Evolutionary conservation across 2,113 vertebrate species (phyloP).

Genomic region (Clarias magur): DNA sequence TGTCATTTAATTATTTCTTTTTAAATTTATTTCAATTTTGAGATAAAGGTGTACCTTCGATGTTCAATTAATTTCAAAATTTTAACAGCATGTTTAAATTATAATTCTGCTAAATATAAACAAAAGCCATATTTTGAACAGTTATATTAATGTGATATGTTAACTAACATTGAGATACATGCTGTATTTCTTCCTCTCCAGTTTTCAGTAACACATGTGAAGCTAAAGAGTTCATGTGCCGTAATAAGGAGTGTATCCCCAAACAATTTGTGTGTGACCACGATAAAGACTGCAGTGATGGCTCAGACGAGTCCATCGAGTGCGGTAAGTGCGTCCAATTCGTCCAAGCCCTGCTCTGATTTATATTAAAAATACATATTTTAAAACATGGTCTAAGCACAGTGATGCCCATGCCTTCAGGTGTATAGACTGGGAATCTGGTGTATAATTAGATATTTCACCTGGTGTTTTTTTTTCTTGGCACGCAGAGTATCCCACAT

Average conservation of each 20-base stretch:
- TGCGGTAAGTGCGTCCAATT: constrained; percentile 76
- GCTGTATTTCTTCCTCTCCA: constrained; percentile 54
- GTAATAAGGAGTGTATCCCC: constrained; percentile 89
- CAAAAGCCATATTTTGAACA: neutral
- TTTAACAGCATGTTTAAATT: neutral
- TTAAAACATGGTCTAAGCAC: neutral
- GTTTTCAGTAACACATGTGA: constrained; percentile 91
- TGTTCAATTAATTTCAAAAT: neutral
- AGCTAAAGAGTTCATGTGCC: constrained; percentile 88
- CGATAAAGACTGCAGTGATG: constrained; percentile 86
- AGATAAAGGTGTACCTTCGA: too few species aligned
- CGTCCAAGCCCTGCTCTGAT: neutral
- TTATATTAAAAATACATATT: neutral
- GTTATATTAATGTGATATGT: neutral
- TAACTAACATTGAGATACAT: neutral
- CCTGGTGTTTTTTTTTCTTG: neutral
- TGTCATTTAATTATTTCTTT: neutral
- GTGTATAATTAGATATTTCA: neutral
- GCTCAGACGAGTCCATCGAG: constrained; percentile 88
- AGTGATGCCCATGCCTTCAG: neutral
- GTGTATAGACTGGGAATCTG: neutral
- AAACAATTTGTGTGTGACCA: constrained; percentile 94
- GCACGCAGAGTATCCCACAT: constrained; percentile 85
- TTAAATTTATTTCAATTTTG: neutral
- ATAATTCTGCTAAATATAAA: too few species aligned